phyloP scores from a whole-genome alignment of 2,113 vertebrate species.

The Craseonycteris thonglongyai region DNA sequence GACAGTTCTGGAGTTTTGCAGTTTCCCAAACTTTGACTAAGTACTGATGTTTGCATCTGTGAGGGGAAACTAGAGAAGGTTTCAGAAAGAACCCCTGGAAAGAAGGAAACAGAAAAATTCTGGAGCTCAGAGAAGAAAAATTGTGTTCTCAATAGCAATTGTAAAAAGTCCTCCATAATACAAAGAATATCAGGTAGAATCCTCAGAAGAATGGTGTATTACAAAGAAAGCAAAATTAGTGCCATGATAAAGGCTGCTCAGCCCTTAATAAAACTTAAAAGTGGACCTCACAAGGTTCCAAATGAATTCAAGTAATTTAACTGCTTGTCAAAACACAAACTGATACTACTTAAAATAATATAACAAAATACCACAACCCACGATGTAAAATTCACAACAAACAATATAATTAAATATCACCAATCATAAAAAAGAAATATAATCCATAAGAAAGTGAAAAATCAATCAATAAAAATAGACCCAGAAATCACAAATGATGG shows the following conservation, averaged over 20 bases:
- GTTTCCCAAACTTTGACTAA: neutral
- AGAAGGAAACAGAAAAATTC: neutral
- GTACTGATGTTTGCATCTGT: neutral
- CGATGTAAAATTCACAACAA: neutral
- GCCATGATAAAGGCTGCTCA: too few relatives aligned
- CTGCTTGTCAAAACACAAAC: neutral
- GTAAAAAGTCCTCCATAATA: neutral
- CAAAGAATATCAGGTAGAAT: neutral
- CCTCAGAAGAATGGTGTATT: neutral
- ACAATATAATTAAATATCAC: neutral
- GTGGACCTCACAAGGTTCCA: neutral
- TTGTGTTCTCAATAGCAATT: neutral
- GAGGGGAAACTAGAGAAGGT: neutral
- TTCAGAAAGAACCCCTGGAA: neutral
- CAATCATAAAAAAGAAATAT: neutral
- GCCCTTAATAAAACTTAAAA: neutral
- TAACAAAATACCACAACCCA: neutral
- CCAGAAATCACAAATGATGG: neutral
- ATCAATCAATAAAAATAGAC: neutral
- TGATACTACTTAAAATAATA: neutral
- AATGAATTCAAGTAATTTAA: neutral
- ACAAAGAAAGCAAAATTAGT: neutral
- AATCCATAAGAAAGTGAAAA: neutral
- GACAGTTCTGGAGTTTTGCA: neutral
- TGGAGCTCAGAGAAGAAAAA: neutral